These are phyloP conservation scores for Drosophila varians DNA, from an alignment of 1,140 invertebrate species.

Conservation along the genomic window DNA sequence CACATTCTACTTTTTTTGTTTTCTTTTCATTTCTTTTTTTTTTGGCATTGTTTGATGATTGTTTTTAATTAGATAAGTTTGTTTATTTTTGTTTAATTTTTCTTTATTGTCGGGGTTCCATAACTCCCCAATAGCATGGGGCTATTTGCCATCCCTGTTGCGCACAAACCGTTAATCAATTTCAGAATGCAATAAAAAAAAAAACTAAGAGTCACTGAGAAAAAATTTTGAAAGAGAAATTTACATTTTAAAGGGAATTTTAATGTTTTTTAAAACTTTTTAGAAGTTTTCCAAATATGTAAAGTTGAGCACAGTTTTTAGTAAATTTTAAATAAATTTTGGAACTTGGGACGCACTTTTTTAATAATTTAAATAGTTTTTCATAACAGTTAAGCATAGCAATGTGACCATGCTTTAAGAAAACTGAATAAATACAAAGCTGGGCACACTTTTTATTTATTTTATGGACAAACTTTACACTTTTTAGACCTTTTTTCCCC, in stretches of 20 bases:
- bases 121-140: neutral
- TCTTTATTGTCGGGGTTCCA: neutral
- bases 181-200: slow-evolving; percentile 27
- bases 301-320: no score
- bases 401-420: neutral
- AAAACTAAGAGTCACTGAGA: slow-evolving; percentile 6
- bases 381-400: no score
- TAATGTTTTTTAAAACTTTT: no score
- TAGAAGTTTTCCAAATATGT: no score
- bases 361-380: no score
- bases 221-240: slow-evolving; percentile 14
- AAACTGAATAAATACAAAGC: neutral
- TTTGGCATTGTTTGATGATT: slow-evolving; percentile 27
- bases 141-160: slow-evolving; percentile 20
- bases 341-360: no score
- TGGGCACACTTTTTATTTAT: neutral
- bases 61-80: slow-evolving; percentile 42
- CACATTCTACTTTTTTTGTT: neutral
- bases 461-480: neutral
- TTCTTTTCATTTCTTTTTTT: neutral
- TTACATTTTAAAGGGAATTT: no score
- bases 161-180: slow-evolving; percentile 32
- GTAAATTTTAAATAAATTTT: neutral
- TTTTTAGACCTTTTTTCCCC: no score
- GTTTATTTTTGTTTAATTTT: slow-evolving; percentile 20